Conservation (phyloP, 2,797 vertebrate genomes). For the Galagoides demidoff region DNA sequence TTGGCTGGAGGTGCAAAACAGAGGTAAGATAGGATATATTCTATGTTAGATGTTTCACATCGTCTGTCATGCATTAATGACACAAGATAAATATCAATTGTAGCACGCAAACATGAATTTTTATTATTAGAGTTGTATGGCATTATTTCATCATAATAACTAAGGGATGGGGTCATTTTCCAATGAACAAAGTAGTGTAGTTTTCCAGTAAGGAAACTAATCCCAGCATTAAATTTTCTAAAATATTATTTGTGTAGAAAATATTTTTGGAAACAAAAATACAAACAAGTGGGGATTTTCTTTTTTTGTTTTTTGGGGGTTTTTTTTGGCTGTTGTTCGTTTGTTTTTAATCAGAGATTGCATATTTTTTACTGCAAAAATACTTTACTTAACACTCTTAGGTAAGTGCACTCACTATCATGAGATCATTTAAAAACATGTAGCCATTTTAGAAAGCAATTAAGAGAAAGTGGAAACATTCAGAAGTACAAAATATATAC, state of each 20-base stretch:
- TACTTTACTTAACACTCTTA: slow-evolving; percentile 37
- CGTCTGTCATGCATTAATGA: slow-evolving; percentile 77
- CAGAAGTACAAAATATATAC: neutral
- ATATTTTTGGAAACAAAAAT: slow-evolving; percentile 30
- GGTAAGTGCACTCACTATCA: neutral
- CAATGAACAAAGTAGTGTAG: slow-evolving; percentile 77
- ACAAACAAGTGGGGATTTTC: neutral
- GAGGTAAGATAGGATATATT: slow-evolving; percentile 80
- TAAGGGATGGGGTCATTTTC: slow-evolving; percentile 83
- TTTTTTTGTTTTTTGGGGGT: too few species aligned
- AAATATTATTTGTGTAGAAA: neutral
- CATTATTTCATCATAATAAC: slow-evolving; percentile 85
- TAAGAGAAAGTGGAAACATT: slow-evolving; percentile 12
- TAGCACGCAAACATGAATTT: slow-evolving; percentile 80
- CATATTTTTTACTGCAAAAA: neutral
- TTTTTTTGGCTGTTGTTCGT: too few species aligned
- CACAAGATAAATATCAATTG: slow-evolving; percentile 85
- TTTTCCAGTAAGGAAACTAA: slow-evolving; percentile 70
- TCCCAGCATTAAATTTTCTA: neutral
- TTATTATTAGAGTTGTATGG: slow-evolving; percentile 82
- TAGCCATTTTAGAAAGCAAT: neutral
- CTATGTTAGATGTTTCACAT: slow-evolving; percentile 78
- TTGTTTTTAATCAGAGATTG: neutral
- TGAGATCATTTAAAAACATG: neutral
- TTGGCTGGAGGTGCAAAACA: slow-evolving; percentile 85